A percentile compares a stretch with the other conserved stretches of the same genome.
Evolutionary conservation across 2,888 invertebrate species (phyloP).

Genomic region (Agrotis clavis): DNA sequence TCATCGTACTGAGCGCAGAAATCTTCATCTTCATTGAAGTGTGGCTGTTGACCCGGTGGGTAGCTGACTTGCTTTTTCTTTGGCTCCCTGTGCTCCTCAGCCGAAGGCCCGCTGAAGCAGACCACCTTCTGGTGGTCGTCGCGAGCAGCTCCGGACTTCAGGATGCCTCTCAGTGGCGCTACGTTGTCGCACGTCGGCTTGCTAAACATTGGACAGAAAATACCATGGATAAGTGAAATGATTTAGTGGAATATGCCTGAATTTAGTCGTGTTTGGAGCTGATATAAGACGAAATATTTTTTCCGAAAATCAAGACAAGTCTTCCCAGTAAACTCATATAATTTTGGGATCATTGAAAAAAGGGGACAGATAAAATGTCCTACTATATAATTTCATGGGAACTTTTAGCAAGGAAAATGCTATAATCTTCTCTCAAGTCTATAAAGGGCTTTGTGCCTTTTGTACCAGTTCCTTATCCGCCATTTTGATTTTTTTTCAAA

Average conservation of each 20-base stretch:
- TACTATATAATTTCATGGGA: neutral
- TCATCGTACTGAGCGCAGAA: constrained; percentile 81
- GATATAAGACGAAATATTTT: too few species aligned
- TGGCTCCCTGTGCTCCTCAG: constrained; percentile 75
- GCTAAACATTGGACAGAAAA: constrained; percentile 65
- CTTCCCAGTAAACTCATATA: too few species aligned
- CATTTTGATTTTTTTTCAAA: too few species aligned
- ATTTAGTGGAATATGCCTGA: too few species aligned
- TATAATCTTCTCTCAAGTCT: neutral
- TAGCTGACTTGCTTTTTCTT: constrained; percentile 60
- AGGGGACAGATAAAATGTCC: too few species aligned
- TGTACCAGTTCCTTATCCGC: too few species aligned
- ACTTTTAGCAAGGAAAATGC: neutral
- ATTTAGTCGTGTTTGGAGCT: too few species aligned
- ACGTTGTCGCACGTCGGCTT: constrained; percentile 82
- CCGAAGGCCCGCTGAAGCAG: constrained; percentile 86
- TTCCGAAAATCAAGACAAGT: too few species aligned
- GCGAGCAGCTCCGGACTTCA: constrained; percentile 82
- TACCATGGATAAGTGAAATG: neutral
- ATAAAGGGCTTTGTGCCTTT: too few species aligned
- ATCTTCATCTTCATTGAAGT: constrained; percentile 78
- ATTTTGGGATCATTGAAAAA: too few species aligned
- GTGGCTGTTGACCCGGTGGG: constrained; percentile 81
- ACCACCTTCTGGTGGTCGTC: constrained; percentile 89
- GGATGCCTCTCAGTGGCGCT: constrained; percentile 84